phyloP scores from a whole-genome alignment of 53 echinoderm and acorn worm species.

The Glandiceps talaboti region DNA sequence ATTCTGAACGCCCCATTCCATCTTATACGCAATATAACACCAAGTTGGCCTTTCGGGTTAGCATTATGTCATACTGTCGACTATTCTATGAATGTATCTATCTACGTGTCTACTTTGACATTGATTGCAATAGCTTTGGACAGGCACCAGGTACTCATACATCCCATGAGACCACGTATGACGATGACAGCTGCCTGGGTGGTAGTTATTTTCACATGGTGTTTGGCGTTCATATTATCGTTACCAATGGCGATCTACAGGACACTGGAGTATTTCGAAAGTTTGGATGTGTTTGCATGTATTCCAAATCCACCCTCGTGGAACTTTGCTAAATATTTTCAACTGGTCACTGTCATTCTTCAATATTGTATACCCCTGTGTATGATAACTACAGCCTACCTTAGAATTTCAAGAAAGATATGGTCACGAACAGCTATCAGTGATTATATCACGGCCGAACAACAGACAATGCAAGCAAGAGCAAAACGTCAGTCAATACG shows the following conservation, averaged over 20 bases:
- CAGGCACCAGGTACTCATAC: slow-evolving; percentile 81
- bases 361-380: slow-evolving; percentile 67
- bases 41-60: slow-evolving; percentile 60
- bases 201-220: slow-evolving; percentile 67
- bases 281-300: slow-evolving; percentile 25
- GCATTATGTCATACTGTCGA: slow-evolving; percentile 76
- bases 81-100: slow-evolving; percentile 73
- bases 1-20: slow-evolving; percentile 81
- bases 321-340: slow-evolving; percentile 7
- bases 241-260: slow-evolving; percentile 58
- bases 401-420: slow-evolving; percentile 67
- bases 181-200: slow-evolving; percentile 66
- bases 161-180: slow-evolving; percentile 83
- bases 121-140: slow-evolving; percentile 88
- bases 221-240: slow-evolving; percentile 43
- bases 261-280: slow-evolving; percentile 6
- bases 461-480: slow-evolving; percentile 56
- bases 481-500: slow-evolving; percentile 55
- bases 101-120: slow-evolving; percentile 86
- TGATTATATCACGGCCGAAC: slow-evolving; percentile 55
- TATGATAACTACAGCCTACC: slow-evolving; percentile 59
- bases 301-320: slow-evolving; percentile 36
- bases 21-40: slow-evolving; percentile 42
- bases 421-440: slow-evolving; percentile 73
- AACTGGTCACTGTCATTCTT: slow-evolving; percentile 44